phyloP scores from a whole-genome alignment of 2,888 invertebrate genomes.

The Furcula furcula region DNA sequence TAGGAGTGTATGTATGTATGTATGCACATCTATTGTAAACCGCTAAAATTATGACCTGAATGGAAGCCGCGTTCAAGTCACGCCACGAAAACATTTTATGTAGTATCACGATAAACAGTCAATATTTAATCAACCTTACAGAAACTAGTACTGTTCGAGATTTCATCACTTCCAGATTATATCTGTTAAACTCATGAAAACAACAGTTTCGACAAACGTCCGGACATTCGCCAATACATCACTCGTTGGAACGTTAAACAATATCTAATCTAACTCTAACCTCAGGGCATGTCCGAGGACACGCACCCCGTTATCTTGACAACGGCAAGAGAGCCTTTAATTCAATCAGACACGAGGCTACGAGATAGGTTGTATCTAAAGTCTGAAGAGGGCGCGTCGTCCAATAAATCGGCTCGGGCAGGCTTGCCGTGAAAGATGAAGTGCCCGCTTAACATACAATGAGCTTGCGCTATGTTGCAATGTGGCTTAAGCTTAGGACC shows the following conservation, averaged over 20 bases:
- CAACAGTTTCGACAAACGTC: background rate
- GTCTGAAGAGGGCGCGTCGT: constrained; percentile 68
- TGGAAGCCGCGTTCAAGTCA: constrained; percentile 21
- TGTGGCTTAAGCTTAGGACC: constrained; percentile 51
- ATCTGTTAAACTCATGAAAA: background rate
- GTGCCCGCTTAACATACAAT: constrained; percentile 81
- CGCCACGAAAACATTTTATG: constrained; percentile 16
- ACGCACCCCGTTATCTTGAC: constrained; percentile 47
- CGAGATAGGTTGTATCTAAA: constrained; percentile 45
- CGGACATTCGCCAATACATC: constrained; percentile 21
- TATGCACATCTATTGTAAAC: constrained; percentile 39
- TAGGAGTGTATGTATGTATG: no score
- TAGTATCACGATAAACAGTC: background rate
- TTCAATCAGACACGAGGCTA: constrained; percentile 47
- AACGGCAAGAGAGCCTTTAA: constrained; percentile 48
- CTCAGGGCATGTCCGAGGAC: constrained; percentile 24
- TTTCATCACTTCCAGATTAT: background rate
- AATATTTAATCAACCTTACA: background rate
- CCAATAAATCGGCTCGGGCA: constrained; percentile 71
- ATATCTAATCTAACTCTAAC: constrained; percentile 41
- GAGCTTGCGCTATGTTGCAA: constrained; percentile 68
- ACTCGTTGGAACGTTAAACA: constrained; percentile 27
- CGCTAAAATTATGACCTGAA: constrained; percentile 30
- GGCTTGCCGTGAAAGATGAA: constrained; percentile 71
- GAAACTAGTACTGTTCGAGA: background rate